Conservation (phyloP, 2,888 invertebrate species). For the Andrena flavipes region DNA sequence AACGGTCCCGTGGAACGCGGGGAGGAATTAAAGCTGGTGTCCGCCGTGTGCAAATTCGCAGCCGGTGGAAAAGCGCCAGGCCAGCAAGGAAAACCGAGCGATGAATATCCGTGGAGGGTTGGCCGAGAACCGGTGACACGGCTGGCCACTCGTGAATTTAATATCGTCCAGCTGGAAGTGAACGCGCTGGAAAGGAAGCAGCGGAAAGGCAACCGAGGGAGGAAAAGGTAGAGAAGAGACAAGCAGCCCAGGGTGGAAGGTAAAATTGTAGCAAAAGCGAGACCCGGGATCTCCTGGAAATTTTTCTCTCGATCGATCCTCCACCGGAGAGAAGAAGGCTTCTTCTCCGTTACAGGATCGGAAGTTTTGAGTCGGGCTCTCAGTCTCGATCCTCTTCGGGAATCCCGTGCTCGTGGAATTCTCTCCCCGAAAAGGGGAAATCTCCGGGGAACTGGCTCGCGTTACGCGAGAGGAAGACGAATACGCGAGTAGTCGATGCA, state of each 20-base stretch:
- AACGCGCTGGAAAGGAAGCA: slow-evolving; percentile 34
- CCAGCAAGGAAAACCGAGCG: neutral
- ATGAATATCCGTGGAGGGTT: slow-evolving; percentile 37
- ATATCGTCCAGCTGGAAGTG: slow-evolving; percentile 68
- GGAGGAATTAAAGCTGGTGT: slow-evolving; percentile 18
- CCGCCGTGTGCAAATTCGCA: neutral
- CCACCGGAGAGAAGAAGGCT: too few relatives aligned
- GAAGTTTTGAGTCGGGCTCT: neutral
- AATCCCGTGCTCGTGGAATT: neutral
- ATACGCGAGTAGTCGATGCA: neutral
- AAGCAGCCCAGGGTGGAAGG: neutral
- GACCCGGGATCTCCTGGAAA: slow-evolving; percentile 17
- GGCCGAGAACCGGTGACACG: slow-evolving; percentile 50
- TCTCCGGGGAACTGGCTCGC: too few relatives aligned
- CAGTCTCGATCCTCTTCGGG: slow-evolving; percentile 5
- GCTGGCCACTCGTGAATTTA: slow-evolving; percentile 66
- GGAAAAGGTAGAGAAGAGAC: too few relatives aligned
- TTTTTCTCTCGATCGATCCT: slow-evolving; percentile 27
- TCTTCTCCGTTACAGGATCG: neutral
- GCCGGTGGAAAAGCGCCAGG: slow-evolving; percentile 1
- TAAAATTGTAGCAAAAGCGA: slow-evolving; percentile 6
- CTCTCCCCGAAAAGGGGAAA: neutral
- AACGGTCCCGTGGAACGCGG: neutral
- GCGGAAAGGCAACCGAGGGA: neutral
- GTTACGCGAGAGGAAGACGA: neutral